Evolutionary conservation across 37 sponge, comb jelly and placozoan species (phyloP).

Genomic region (Amphimedon queenslandica): DNA sequence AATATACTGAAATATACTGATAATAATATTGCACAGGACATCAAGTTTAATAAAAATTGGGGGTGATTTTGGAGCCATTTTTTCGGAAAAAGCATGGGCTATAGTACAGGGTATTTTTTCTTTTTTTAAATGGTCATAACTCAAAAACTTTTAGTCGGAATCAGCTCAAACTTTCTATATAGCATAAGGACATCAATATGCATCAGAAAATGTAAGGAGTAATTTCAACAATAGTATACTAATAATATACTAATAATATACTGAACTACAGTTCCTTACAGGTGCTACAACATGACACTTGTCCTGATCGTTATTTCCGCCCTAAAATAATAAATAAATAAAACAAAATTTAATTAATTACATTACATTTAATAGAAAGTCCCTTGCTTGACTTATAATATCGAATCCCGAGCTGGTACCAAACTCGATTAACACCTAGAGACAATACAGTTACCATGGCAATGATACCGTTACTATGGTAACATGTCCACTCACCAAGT

Average conservation of each 20-base stretch:
- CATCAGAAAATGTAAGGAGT: no score
- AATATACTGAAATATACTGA: no score
- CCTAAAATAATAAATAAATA: not conserved
- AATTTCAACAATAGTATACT: not conserved
- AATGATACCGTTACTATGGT: not conserved
- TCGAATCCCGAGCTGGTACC: slow-evolving; percentile 58
- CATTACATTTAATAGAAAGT: slow-evolving; percentile 51
- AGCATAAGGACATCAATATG: not conserved
- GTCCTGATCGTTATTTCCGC: not conserved
- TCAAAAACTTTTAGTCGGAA: no score
- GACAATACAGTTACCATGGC: no score
- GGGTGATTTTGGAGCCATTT: no score
- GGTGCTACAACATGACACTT: slow-evolving; percentile 77
- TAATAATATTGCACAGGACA: no score
- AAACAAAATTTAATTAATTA: not conserved
- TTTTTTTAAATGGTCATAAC: no score
- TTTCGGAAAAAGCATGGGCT: no score
- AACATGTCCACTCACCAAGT: slow-evolving; percentile 43
- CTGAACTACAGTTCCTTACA: slow-evolving; percentile 41
- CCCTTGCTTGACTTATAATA: slow-evolving; percentile 59
- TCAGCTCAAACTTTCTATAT: no score
- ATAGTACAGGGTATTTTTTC: no score
- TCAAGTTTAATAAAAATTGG: no score
- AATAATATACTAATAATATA: not conserved
- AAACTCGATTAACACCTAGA: slow-evolving; percentile 66